Percentiles rank a stretch among this genome's conserved stretches.
phyloP scores from a whole-genome alignment of 2,797 vertebrate species.

The Emydoidea blandingii region DNA sequence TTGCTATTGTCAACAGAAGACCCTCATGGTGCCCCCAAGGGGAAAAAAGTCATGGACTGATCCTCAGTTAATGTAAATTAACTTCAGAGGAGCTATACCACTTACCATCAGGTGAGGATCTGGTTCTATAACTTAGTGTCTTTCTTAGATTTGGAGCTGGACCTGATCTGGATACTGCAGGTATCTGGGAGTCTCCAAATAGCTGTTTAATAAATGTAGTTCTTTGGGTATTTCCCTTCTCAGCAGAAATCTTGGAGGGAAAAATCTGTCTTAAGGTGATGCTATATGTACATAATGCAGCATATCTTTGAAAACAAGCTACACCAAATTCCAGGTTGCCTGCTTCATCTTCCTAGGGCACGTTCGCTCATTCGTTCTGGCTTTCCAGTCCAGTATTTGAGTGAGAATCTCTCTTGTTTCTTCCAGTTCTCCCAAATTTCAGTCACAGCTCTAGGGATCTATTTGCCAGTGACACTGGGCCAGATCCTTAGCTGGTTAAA shows the following conservation, averaged over 20 bases:
- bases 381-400: background rate
- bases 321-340: background rate
- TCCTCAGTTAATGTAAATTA: background rate
- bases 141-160: background rate
- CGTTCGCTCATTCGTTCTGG: rapidly evolving
- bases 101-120: background rate
- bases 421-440: background rate
- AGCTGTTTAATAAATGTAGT: background rate
- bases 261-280: background rate
- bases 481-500: background rate
- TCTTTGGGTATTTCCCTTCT: background rate
- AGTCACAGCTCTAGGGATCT: background rate
- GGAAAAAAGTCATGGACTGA: rapidly evolving
- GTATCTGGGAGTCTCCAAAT: background rate
- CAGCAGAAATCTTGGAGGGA: background rate
- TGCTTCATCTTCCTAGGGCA: background rate
- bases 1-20: rapidly evolving
- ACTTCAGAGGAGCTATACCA: background rate
- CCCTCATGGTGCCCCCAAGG: background rate
- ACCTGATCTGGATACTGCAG: too few relatives aligned
- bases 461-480: background rate
- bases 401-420: background rate
- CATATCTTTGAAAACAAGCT: background rate
- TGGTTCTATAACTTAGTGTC: background rate
- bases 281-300: rapidly evolving